Percentiles rank a stretch among this genome's conserved stretches.
Evolutionary conservation across 2,797 vertebrate genomes (phyloP).

Genomic region (Ceryle rudis): DNA sequence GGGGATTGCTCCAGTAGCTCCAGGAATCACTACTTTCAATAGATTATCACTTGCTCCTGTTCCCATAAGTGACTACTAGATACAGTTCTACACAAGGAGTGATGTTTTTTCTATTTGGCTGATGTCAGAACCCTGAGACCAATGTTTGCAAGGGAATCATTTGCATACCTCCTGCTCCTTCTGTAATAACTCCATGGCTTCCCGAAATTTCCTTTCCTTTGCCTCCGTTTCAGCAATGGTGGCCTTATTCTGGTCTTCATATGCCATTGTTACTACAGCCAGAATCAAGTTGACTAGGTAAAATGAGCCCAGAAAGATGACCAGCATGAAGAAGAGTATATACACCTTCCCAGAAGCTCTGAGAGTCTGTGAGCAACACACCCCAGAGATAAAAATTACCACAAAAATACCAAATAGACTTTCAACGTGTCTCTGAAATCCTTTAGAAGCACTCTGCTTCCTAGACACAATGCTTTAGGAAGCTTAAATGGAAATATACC

Average conservation of each 20-base stretch:
- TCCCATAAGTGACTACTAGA: not conserved
- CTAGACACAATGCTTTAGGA: not conserved
- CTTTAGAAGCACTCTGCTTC: not conserved
- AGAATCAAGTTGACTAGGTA: slow-evolving; percentile 98
- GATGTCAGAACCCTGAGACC: not conserved
- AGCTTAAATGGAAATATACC: not conserved
- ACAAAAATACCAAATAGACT: not conserved
- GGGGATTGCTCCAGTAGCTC: not conserved
- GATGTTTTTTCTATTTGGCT: not conserved
- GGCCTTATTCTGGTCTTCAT: slow-evolving; percentile 96
- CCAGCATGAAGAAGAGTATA: slow-evolving; percentile 96
- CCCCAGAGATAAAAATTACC: slow-evolving; percentile 13
- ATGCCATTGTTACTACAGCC: slow-evolving; percentile 98
- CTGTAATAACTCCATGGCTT: slow-evolving; percentile 87
- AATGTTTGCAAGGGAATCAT: not conserved
- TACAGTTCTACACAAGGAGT: not conserved
- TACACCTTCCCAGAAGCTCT: slow-evolving; percentile 95
- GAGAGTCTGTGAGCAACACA: slow-evolving; percentile 86
- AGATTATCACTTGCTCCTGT: not conserved
- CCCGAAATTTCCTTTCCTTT: slow-evolving; percentile 90
- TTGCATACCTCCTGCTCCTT: slow-evolving; percentile 87
- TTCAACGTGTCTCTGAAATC: not conserved
- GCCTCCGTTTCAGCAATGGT: slow-evolving; percentile 94
- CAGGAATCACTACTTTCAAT: not conserved
- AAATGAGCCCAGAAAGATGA: slow-evolving; percentile 98